Base-by-base conservation (phyloP, 2,888 invertebrate genomes). In the Platycheirus rosarum region DNA sequence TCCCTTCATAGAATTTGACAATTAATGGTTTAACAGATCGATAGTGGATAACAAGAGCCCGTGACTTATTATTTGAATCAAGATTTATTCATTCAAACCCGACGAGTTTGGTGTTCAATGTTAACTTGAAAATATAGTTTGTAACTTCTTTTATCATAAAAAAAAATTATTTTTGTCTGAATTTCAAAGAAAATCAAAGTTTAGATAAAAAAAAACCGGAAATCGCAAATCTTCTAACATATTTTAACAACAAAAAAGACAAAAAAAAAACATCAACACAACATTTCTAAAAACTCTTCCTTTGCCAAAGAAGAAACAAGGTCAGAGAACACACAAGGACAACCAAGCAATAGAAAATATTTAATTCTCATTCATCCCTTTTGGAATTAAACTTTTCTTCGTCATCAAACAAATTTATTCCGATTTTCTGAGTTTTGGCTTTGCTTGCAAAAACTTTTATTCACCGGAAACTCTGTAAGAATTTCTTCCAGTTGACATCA, bases 401-500 rank as follows among this genome's bases (percentile, higher is more conserved):
- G 20, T 53, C 9, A 40, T 13, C 37, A 37, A 37, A 55, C 23
- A 55, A 23, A 55, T 20, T n/a, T 53, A 23, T 55, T 40, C 23
- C 37, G 40, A 23, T 37, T 5, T 55, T 20, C 1, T 37, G 9
- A 37, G 18, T 40, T 55, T 40, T 35, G 7, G 49, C 49, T 53
- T 32, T 18, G 35, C 26, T 40, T 13, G 55, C 37, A 55, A 23
- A 53, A 55, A 55, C n/a, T 55, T 55, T 32, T n/a, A 53, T 32
- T 53, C 32, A 18, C 51, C 18, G 35, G 51, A 32, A 32, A 35
- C 18, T 53, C 32, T 18, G n/a, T 35, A n/a, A 53, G 18, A 32
- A n/a, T 53, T 53, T 32, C 51, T 53, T 32, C 51, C 32, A 53
- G n/a, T 35, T 53, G 51, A n/a, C 35, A 1, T 53, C 2, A 51